Percentiles rank a stretch among this genome's conserved stretches.
Evolutionary conservation across 2,113 vertebrate species (phyloP).

Genomic region (Entomyzon cyanotis): DNA sequence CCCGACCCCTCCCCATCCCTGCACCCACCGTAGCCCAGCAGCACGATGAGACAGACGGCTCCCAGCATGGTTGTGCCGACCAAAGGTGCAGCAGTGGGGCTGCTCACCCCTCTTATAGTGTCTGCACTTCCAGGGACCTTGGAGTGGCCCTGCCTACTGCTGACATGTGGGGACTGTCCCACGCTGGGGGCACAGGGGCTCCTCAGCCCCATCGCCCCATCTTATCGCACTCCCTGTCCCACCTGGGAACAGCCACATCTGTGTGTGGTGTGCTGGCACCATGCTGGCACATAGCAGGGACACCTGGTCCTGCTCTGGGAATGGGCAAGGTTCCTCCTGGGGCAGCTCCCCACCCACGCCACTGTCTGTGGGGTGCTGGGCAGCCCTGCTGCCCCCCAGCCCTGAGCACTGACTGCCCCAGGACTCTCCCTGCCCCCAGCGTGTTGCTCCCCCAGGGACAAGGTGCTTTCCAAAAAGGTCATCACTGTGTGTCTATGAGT

Average conservation of each 20-base stretch:
- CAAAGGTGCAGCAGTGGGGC: fast-evolving
- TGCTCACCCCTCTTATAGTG: not conserved
- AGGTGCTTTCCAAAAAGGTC: no score
- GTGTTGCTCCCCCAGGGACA: no score
- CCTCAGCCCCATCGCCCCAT: not conserved
- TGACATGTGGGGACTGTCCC: not conserved
- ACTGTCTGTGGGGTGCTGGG: no score
- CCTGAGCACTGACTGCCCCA: no score
- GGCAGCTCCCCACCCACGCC: fast-evolving
- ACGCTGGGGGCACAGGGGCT: not conserved
- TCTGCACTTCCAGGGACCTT: not conserved
- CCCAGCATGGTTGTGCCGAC: conserved; percentile 23
- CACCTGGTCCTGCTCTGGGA: fast-evolving
- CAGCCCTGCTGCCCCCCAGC: not conserved
- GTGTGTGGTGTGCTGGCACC: fast-evolving
- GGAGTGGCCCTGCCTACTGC: not conserved
- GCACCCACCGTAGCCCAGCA: conserved; percentile 61
- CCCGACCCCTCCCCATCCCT: fast-evolving
- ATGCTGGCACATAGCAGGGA: fast-evolving
- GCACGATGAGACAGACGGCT: not conserved
- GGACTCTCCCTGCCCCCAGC: no score
- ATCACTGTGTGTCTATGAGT: no score
- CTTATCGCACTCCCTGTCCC: fast-evolving
- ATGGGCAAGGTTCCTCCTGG: no score
- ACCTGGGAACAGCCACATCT: not conserved